A percentile compares a stretch with the other conserved stretches of the same genome.
Conservation (phyloP, 2,113 vertebrate species). For the Crocuta crocuta region DNA sequence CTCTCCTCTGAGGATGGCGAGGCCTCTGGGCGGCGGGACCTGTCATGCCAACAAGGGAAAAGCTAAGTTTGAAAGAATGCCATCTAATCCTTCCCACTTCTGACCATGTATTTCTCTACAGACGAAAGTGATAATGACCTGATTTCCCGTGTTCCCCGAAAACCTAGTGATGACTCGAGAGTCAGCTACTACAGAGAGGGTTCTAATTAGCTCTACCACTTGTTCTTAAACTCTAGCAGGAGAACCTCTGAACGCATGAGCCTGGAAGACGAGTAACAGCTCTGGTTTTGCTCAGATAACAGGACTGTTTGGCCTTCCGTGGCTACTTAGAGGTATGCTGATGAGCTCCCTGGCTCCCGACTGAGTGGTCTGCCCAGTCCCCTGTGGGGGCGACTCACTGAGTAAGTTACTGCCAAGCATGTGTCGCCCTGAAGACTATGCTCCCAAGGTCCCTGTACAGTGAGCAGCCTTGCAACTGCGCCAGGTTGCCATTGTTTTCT, state of each 20-base stretch:
- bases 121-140: conserved; percentile 36
- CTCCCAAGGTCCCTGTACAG: neutral
- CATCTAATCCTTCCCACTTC: neutral
- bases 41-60: neutral
- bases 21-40: neutral
- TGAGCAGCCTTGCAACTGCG: neutral
- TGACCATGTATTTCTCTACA: conserved; percentile 31
- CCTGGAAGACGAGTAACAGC: rapidly evolving
- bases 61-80: neutral
- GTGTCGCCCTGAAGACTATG: neutral
- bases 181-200: neutral
- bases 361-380: neutral
- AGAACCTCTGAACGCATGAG: neutral
- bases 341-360: neutral
- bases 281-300: neutral
- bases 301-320: neutral
- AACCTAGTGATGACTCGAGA: conserved; percentile 7
- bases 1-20: neutral
- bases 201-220: neutral
- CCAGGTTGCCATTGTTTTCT: conserved; percentile 4
- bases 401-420: neutral
- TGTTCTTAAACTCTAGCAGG: neutral
- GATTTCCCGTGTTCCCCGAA: conserved; percentile 48
- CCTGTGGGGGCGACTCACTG: neutral
- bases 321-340: neutral